Base-by-base conservation (phyloP, 2,888 invertebrate genomes). In the Acleris cristana region DNA sequence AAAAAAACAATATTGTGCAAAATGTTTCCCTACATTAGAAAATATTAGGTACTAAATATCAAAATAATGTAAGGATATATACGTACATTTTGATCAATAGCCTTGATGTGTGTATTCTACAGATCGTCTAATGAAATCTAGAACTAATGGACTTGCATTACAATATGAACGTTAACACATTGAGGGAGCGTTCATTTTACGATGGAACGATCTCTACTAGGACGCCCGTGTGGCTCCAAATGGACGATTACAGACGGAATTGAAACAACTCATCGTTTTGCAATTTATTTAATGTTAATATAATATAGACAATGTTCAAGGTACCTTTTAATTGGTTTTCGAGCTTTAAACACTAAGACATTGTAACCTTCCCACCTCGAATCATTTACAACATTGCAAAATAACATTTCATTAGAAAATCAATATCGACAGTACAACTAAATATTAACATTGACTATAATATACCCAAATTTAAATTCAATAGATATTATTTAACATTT, bases 291-390 rank as follows among this genome's bases (percentile, higher is more conserved):
- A 92, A 91, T 93, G 91, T 92, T 92, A 93, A 92, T 90, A 88
- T 93, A 92, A 90, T 92, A 91, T 90, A 93, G 91, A 93, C 92
- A 92, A 91, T 91, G 90, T 92, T 90, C 89, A 92, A 92, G 91
- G 92, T 92, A 92, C 91, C 90, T 89, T 91, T 90, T 83, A 89
- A 92, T 92, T 90, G 92, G 91, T 90, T 92, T 87, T 89, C 89
- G 89, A 91, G 90, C 85, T 88, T 90, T 83, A 81, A 87, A 90
- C 90, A 89, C 90, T 91, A 92, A 90, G 87, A 90, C 89, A 90
- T 88, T 85, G 85, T 87, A 86, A 87, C 87, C 87, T 86, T 85
- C 86, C 83, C 79, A 87, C 86, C 87, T 85, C 87, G 85, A 88
- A 88, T 84, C 87, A 76, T 84, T 83, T 86, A 85, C 80, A 87